Evolutionary conservation across 2,113 vertebrate genomes (phyloP).

Genomic region (Platichthys flesus): DNA sequence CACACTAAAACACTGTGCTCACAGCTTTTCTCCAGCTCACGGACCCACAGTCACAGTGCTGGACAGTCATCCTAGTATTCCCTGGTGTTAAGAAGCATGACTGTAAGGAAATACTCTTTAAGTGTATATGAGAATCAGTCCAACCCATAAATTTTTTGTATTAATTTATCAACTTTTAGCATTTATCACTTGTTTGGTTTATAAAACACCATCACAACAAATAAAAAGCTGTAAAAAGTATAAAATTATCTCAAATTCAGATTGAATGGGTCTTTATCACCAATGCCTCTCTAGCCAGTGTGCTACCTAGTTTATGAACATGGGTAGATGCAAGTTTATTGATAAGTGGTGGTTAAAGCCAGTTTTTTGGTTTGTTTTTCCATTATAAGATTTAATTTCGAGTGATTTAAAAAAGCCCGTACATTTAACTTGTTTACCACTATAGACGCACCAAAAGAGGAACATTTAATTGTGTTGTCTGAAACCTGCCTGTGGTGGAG

Average conservation of each 20-base stretch:
- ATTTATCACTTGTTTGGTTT: no score
- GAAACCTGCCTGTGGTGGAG: slow-evolving; percentile 36
- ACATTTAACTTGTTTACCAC: not conserved
- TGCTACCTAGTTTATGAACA: no score
- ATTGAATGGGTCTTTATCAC: no score
- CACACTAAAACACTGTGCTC: not conserved
- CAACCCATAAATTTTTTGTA: not conserved
- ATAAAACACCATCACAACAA: no score
- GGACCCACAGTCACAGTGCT: not conserved
- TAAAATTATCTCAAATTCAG: no score
- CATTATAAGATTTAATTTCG: no score
- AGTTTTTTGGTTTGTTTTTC: no score
- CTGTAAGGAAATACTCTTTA: not conserved
- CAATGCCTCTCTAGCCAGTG: no score
- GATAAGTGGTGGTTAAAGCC: no score
- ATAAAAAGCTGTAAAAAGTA: no score
- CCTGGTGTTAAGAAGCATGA: not conserved
- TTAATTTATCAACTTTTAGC: not conserved
- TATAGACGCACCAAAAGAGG: not conserved
- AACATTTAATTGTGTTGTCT: not conserved
- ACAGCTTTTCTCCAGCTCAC: slow-evolving; percentile 14
- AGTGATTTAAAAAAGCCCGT: not conserved
- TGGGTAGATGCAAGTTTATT: no score
- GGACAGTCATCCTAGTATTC: not conserved
- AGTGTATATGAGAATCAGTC: not conserved